Evolutionary conservation across 2,888 invertebrate genomes (phyloP), one percentile per base, ranked within the genome.

Genomic region (Pyrrhosoma nymphula): DNA sequence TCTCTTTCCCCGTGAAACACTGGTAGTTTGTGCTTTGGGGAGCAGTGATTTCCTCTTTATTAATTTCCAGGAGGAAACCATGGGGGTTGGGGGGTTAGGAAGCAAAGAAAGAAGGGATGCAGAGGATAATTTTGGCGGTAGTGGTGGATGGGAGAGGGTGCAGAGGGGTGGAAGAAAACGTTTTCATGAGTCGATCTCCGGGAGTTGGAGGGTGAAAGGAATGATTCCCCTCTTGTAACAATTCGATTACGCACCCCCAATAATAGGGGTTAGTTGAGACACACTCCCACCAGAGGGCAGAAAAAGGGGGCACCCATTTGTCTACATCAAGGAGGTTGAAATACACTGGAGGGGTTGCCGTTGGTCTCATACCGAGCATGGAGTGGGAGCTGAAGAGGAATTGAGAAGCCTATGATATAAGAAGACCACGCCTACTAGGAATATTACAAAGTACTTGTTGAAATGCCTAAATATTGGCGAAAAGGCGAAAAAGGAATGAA

Each of bases 31-130:
- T 93, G 75, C 93, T 93, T 63, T 23, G 93, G 93, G 93, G 93
- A 93, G 75, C 93, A 93, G 93, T 69, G 93, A 93, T 93, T 93
- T 93, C 93, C 93, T 93, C 93, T 93, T 93, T 93, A 93, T 93
- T 93, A 93, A 93, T 93, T 93, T 93, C 69, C 93, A 69, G 93
- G 93, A 69, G 93, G 60, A 60, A 93, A 47, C 30, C 3, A 26
- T 14, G 14, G 35, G 35, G 82, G 82, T 10, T 12, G 82, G 30
- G 82, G 35, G 82, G 69, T 23, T n/a, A 75, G 75, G 63, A 23
- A 20, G 60, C 20, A 69, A 69, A 26, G 69, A 20, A 69, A 26
- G n/a, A 26, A 69, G 2, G 69, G 60, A 60, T 8, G 8, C 47
- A 47, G 47, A 47, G 47, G 47, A 12, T 12, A 12, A 60, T 60